Conservation (phyloP, 2,888 invertebrate species). For the Drosophila rubida region DNA sequence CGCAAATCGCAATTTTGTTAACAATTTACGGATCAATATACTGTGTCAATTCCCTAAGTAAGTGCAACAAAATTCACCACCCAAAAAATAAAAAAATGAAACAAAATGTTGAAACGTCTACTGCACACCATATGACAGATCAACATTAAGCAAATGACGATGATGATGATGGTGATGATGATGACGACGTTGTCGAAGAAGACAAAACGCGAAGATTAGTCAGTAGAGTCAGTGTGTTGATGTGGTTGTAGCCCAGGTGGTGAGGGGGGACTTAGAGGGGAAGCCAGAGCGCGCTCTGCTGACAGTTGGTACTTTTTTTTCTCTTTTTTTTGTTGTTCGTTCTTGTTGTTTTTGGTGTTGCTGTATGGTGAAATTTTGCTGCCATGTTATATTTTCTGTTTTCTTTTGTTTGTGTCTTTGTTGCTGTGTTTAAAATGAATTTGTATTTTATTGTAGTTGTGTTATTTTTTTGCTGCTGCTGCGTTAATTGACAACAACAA, state of each 20-base stretch:
- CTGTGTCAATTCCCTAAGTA: slow-evolving; percentile 59
- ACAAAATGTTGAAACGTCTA: slow-evolving; percentile 2
- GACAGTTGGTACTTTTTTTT: slow-evolving; percentile 51
- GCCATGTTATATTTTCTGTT: slow-evolving; percentile 66
- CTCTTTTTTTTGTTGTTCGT: slow-evolving; percentile 20
- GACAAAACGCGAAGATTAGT: slow-evolving; percentile 46
- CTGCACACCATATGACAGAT: slow-evolving; percentile 16
- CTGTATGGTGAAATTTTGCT: slow-evolving; percentile 71
- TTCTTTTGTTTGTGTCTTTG: slow-evolving; percentile 50
- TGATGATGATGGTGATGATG: slow-evolving; percentile 34
- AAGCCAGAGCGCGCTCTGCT: slow-evolving; percentile 42
- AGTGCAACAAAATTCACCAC: slow-evolving; percentile 38
- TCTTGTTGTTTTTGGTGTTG: slow-evolving; percentile 23
- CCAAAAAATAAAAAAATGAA: slow-evolving; percentile 1
- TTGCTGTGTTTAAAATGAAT: slow-evolving; percentile 50
- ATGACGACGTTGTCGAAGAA: slow-evolving; percentile 38
- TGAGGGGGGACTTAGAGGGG: slow-evolving; percentile 16
- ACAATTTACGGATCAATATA: slow-evolving; percentile 59
- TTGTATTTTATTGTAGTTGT: slow-evolving; percentile 47
- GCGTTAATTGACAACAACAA: slow-evolving; percentile 75
- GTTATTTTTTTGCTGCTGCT: slow-evolving; percentile 49
- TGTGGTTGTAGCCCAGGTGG: neutral
- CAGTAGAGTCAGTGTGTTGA: slow-evolving; percentile 7
- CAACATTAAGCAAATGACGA: slow-evolving; percentile 16
- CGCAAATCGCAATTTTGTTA: slow-evolving; percentile 67